Conservation (phyloP, 2,113 vertebrate species). For the Clarias batrachus region DNA sequence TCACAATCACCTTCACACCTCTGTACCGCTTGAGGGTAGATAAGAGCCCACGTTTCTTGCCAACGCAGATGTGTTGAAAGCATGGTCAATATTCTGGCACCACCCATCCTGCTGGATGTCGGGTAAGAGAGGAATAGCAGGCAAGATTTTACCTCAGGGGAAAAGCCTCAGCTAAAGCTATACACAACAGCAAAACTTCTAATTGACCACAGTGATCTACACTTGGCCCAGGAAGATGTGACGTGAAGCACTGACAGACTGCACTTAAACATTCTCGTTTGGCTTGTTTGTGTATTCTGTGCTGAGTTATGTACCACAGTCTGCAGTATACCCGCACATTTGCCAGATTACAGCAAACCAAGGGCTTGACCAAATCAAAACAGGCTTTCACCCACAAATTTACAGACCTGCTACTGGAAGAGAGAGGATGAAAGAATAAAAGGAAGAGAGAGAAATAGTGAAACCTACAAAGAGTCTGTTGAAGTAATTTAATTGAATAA, state of each 20-base stretch:
- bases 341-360: constrained; percentile 40
- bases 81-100: constrained; percentile 33
- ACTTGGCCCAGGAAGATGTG: constrained; percentile 25
- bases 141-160: constrained; percentile 10
- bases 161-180: constrained; percentile 28
- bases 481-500: constrained; percentile 22
- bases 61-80: constrained; percentile 22
- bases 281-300: constrained; percentile 45
- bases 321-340: constrained; percentile 12
- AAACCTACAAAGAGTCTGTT: constrained; percentile 9
- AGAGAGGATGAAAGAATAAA: neutral
- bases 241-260: constrained; percentile 40
- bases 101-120: constrained; percentile 13
- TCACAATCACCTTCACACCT: constrained; percentile 20
- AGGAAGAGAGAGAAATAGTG: neutral
- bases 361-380: constrained; percentile 49
- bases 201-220: constrained; percentile 47
- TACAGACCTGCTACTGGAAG: constrained; percentile 42
- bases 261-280: constrained; percentile 48
- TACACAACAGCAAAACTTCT: constrained; percentile 23
- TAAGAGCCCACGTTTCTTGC: constrained; percentile 21
- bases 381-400: constrained; percentile 47
- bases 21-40: constrained; percentile 6
- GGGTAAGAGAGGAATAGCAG: constrained; percentile 7
- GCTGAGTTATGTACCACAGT: constrained; percentile 49